Evolutionary conservation across 2,797 vertebrate species (phyloP).

Genomic region (Rhabdophis nuchalis): DNA sequence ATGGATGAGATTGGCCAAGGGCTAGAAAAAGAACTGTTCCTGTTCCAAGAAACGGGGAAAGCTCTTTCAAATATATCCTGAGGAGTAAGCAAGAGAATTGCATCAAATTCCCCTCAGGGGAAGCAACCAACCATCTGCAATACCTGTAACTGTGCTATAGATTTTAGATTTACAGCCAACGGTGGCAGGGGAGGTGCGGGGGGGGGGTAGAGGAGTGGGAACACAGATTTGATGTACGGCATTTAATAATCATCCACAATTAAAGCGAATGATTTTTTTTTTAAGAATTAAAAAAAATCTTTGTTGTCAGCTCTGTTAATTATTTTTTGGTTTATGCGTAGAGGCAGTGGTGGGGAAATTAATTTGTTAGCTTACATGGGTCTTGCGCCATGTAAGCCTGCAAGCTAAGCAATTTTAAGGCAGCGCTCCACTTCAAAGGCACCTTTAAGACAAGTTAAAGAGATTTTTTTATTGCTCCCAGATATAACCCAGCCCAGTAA

Average conservation of each 20-base stretch:
- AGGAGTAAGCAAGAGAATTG: neutral
- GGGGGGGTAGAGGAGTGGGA: too few relatives aligned
- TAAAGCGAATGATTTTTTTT: neutral
- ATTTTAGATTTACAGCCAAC: neutral
- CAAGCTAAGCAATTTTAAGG: conserved; percentile 13
- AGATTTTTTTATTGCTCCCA: neutral
- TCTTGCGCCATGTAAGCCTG: neutral
- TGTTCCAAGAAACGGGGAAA: neutral
- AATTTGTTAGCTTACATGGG: neutral
- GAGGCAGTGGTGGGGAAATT: neutral
- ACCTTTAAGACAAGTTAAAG: neutral
- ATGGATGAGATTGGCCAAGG: neutral
- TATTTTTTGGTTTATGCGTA: neutral
- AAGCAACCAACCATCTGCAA: neutral
- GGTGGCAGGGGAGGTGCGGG: too few relatives aligned
- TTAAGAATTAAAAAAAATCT: neutral
- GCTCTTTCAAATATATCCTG: neutral
- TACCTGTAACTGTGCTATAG: neutral
- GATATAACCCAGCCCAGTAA: neutral
- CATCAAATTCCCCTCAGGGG: neutral
- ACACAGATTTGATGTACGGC: neutral
- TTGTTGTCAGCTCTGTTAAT: neutral
- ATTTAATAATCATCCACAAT: neutral
- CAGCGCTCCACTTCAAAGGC: conserved; percentile 20
- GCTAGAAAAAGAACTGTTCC: neutral